Evolutionary conservation across 1,140 invertebrate species (phyloP), one percentile per base, ranked within the genome.

Genomic region (Xylocopa sonorina): DNA sequence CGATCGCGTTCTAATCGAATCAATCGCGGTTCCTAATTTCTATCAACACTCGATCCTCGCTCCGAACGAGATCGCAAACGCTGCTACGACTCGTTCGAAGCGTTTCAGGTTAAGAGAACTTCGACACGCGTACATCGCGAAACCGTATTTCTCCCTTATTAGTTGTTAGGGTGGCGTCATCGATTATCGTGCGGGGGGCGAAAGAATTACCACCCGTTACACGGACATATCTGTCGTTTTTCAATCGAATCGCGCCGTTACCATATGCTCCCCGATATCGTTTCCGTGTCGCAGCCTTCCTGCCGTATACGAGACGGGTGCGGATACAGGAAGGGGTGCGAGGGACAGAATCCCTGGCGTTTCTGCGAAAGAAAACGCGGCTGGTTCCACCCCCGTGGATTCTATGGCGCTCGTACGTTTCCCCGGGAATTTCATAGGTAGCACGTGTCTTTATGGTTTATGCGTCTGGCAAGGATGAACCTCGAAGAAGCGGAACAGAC

Each of bases 361-460:
- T 79, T 68, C 64, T 48, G 46, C 68, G 60, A 66, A 78, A 50
- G 66, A 83, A 69, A 80, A 27, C 74, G 64, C 51, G 71, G 66
- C 67, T 75, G 57, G 50, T 50, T 63, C 43, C 69, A 74, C 82
- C 58, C 58, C 51, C 46, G n/a, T 71, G 55, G 34, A 64, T 84
- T 84, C 63, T 41, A 48, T 57, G 3, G 14, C 41, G 29, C 51
- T 53, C 67, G 72, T 78, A 80, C 53, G 66, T 79, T 77, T 77
- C n/a, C 73, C 58, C 27, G 53, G 27, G 66, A 79, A 79, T 85
- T 86, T 78, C 80, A 82, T 86, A 85, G 84, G 58, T 79, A 79
- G 71, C 84, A 85, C 83, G 83, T 78, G 81, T 85, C 72, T 82
- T 87, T 84, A 82, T 82, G 83, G 84, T 87, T 89, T 89, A 88